Base-by-base conservation (phyloP, 2,888 invertebrate species). In the Papilio protenor region DNA sequence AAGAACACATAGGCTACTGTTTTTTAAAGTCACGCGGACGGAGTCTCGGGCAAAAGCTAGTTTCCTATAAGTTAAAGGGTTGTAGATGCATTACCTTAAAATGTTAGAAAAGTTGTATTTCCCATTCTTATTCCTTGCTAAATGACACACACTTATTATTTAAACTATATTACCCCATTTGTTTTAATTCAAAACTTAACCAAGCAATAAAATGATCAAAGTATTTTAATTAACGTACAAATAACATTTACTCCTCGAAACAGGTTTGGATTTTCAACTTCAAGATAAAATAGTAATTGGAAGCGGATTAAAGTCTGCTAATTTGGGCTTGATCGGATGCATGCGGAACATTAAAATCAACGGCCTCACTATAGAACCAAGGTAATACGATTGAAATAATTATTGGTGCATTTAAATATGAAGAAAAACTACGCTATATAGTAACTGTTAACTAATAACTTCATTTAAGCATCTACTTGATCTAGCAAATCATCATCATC, bases 341-440 rank as follows among this genome's bases (percentile, higher is more conserved):
- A 97, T 99, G 96, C 96, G 98, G 81, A 97, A 98, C 86, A 97
- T 99, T 79, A 96, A 96, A 88, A 97, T 99, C 79, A 98, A 99
- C 87, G 97, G 97, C 16, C 95, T 96, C 79, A 94, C 96, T 74
- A 96, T 98, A 81, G 98, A 98, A 87, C 97, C 98, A 0, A 93
- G 95, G 91, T 90, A 84, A 71, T 33, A 69, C 45, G 45, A 21
- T 12, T 12, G 12, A 11, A 33, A 45, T 45, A 18, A 64, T 33
- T 33, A 66, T 33, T 21, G 12, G 11, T n/a, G 2, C 66, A 69
- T 40, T 61, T 76, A 61, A 27, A 0, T 18, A 23, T 80, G 4
- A 59, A 59, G 21, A 2, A 27, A 61, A 27, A 16, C 27, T 61
- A 16, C 61, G 27, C 27, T 6, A 8, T 1, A 59, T 59, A 59